Percentiles rank a stretch among this genome's conserved stretches.
These are phyloP conservation scores for Phrynosoma platyrhinos DNA, from an alignment of 2,113 vertebrate genomes.

Conservation along the genomic window DNA sequence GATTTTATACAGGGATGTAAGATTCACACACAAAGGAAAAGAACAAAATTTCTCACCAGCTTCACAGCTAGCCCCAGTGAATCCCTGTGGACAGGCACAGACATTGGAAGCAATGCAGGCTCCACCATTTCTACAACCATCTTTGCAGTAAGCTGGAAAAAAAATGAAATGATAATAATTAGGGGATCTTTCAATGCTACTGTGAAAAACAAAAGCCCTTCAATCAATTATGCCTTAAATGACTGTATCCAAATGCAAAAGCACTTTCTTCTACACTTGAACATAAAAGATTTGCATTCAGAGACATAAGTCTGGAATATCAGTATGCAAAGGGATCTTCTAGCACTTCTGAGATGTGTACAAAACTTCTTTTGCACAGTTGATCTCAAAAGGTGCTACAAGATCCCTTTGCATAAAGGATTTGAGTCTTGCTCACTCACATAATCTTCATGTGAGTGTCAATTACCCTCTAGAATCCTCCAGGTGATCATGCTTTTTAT, in stretches of 20 bases:
- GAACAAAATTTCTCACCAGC: slow-evolving; percentile 84
- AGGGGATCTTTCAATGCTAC: not conserved
- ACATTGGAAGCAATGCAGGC: slow-evolving; percentile 92
- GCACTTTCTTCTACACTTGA: not conserved
- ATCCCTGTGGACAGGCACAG: slow-evolving; percentile 94
- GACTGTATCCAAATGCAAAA: not conserved
- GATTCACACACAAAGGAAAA: slow-evolving; percentile 48
- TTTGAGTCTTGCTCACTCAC: not conserved
- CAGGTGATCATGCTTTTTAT: not conserved
- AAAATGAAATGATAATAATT: slow-evolving; percentile 56
- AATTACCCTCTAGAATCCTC: not conserved
- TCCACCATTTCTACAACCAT: slow-evolving; percentile 93
- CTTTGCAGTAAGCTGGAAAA: slow-evolving; percentile 93
- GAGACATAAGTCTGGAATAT: no score
- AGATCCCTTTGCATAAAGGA: no score
- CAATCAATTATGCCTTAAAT: not conserved
- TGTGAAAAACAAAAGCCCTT: not conserved
- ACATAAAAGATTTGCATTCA: not conserved
- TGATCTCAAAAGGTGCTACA: no score
- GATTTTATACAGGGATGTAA: slow-evolving; percentile 5
- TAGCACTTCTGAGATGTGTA: no score
- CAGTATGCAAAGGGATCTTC: no score
- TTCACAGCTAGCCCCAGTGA: slow-evolving; percentile 94
- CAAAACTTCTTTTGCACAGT: no score
- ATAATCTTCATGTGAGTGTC: no score